Evolutionary conservation across 2,888 invertebrate genomes (phyloP).

Genomic region (Platerodrilus igneus): DNA sequence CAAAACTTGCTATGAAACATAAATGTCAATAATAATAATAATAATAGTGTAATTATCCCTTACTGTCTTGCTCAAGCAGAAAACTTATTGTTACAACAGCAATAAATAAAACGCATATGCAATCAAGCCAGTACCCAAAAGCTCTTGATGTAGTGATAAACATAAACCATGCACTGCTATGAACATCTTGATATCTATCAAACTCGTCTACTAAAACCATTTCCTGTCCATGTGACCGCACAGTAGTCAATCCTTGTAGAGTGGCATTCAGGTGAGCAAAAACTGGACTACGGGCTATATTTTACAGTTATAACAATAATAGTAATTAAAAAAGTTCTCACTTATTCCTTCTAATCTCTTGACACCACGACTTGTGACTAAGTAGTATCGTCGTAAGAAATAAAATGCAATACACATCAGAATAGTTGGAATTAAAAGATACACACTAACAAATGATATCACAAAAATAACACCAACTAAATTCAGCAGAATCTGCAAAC

Average conservation of each 20-base stretch:
- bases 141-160: conserved; percentile 61
- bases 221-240: conserved; percentile 63
- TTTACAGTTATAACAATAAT: conserved; percentile 15
- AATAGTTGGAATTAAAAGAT: conserved; percentile 61
- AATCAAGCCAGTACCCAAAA: conserved; percentile 70
- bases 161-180: conserved; percentile 69
- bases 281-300: conserved; percentile 67
- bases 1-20: conserved; percentile 35
- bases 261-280: conserved; percentile 69
- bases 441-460: conserved; percentile 65
- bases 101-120: conserved; percentile 64
- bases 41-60: no score
- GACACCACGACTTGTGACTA: conserved; percentile 69
- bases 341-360: conserved; percentile 69
- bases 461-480: conserved; percentile 73
- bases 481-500: conserved; percentile 57
- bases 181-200: conserved; percentile 55
- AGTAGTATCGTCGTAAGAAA: conserved; percentile 61
- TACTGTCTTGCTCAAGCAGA: conserved; percentile 43
- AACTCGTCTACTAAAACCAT: conserved; percentile 56
- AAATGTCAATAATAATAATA: neutral
- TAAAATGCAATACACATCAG: conserved; percentile 62
- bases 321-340: conserved; percentile 43
- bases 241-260: conserved; percentile 68
- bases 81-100: conserved; percentile 61